Evolutionary conservation across 2,113 vertebrate species (phyloP).

Genomic region (Hyla sarda): DNA sequence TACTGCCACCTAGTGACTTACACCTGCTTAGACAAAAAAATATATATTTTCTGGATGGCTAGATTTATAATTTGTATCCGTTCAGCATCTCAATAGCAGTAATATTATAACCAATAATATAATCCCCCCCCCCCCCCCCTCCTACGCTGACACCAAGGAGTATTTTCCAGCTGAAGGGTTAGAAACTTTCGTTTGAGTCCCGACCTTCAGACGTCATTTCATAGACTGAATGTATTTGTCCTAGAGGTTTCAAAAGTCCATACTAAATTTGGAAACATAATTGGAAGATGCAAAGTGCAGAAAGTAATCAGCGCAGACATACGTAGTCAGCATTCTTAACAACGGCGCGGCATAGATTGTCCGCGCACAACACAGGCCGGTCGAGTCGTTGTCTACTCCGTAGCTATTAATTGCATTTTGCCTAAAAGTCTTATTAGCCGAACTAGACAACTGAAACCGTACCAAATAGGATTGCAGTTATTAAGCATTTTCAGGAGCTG

Average conservation of each 20-base stretch:
- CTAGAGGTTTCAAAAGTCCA: slow-evolving; percentile 52
- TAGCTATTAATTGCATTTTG: slow-evolving; percentile 59
- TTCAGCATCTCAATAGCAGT: neutral
- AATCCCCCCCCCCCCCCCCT: neutral
- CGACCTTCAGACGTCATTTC: slow-evolving; percentile 47
- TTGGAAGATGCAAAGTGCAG: slow-evolving; percentile 53
- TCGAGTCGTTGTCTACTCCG: slow-evolving; percentile 35
- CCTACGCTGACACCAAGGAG: neutral
- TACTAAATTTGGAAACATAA: slow-evolving; percentile 52
- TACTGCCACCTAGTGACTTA: slow-evolving; percentile 69
- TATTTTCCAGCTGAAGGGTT: neutral
- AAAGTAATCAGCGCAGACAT: slow-evolving; percentile 51
- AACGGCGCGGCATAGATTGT: slow-evolving; percentile 22
- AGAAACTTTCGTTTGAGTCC: slow-evolving; percentile 35
- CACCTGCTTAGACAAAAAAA: too few relatives aligned
- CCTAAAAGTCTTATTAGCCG: slow-evolving; percentile 58
- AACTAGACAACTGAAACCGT: slow-evolving; percentile 55
- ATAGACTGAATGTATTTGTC: slow-evolving; percentile 41
- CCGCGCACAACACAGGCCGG: neutral
- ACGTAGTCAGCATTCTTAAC: slow-evolving; percentile 57
- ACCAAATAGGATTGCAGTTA: slow-evolving; percentile 57
- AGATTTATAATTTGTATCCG: neutral
- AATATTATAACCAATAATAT: neutral
- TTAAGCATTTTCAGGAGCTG: slow-evolving; percentile 47
- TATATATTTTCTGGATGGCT: too few relatives aligned